Conservation (phyloP, 23 tunicate species). For the Aplidium turbinatum region DNA sequence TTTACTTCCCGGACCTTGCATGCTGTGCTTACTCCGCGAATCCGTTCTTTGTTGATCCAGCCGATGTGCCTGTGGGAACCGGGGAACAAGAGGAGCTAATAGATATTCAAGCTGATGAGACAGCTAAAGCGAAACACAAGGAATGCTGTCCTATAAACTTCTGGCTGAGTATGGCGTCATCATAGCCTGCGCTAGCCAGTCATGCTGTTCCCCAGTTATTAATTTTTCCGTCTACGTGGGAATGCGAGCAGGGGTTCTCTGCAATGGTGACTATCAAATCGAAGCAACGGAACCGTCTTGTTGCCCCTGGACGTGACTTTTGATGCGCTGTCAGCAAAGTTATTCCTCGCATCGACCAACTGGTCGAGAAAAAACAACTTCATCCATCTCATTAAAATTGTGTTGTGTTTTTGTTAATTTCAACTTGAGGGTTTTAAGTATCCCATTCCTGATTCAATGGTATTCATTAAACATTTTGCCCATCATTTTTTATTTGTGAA, state of each 20-base stretch:
- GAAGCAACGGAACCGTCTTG: conserved; percentile 56
- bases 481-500: conserved; percentile 13
- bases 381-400: conserved; percentile 61
- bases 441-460: conserved; percentile 21
- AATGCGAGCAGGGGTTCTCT: conserved; percentile 61
- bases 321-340: conserved; percentile 71
- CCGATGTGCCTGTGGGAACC: conserved; percentile 53
- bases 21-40: conserved; percentile 51
- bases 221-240: conserved; percentile 66
- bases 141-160: conserved; percentile 66
- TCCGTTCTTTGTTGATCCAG: conserved; percentile 51
- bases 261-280: conserved; percentile 59
- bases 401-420: conserved; percentile 44
- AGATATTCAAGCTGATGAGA: conserved; percentile 63
- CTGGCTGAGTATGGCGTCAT: conserved; percentile 66
- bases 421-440: conserved; percentile 14
- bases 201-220: conserved; percentile 57
- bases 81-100: conserved; percentile 63
- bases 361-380: conserved; percentile 58
- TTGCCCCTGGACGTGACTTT: conserved; percentile 57
- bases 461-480: conserved; percentile 30
- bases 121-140: conserved; percentile 56
- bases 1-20: conserved; percentile 53
- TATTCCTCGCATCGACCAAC: conserved; percentile 66
- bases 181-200: conserved; percentile 45